Percentiles rank a stretch among this genome's conserved stretches.
These are phyloP conservation scores for Hoplodrina blanda DNA, from an alignment of 2,888 invertebrate species.

Conservation along the genomic window DNA sequence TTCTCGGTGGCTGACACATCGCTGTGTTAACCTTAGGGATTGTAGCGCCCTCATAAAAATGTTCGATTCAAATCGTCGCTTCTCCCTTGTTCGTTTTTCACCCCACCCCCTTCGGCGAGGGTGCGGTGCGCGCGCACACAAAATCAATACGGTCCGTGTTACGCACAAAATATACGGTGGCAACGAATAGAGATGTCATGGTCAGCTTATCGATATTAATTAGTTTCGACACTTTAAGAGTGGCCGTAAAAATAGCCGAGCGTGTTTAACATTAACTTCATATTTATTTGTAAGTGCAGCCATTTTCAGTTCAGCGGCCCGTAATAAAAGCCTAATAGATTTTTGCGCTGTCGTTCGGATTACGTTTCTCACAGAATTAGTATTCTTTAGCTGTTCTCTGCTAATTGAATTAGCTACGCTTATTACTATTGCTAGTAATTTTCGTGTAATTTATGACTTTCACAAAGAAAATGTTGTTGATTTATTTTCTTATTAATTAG, in stretches of 20 bases:
- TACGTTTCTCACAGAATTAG: conserved; percentile 33
- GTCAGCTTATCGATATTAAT: conserved; percentile 79
- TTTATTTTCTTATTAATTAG: conserved; percentile 38
- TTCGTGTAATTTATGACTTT: conserved; percentile 37
- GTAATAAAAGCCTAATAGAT: conserved; percentile 22
- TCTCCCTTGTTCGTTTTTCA: conserved; percentile 84
- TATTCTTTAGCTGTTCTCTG: conserved; percentile 27
- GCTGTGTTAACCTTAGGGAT: conserved; percentile 86
- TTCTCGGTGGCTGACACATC: conserved; percentile 75
- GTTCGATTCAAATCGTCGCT: conserved; percentile 87
- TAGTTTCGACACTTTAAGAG: conserved; percentile 62
- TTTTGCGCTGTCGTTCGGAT: conserved; percentile 22
- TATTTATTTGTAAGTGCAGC: conserved; percentile 42
- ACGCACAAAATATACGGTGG: conserved; percentile 86
- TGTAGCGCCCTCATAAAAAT: conserved; percentile 86
- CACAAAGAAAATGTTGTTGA: conserved; percentile 25
- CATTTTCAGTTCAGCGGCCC: conserved; percentile 40
- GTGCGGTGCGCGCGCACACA: conserved; percentile 86
- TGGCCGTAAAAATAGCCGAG: conserved; percentile 41
- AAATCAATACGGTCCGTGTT: conserved; percentile 88
- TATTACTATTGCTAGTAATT: conserved; percentile 40
- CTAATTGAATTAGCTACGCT: conserved; percentile 47
- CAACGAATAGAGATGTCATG: conserved; percentile 83
- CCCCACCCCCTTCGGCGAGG: conserved; percentile 70
- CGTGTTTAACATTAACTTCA: conserved; percentile 32